Conservation (phyloP, 2,888 invertebrate species). For the Eulithis testata region DNA sequence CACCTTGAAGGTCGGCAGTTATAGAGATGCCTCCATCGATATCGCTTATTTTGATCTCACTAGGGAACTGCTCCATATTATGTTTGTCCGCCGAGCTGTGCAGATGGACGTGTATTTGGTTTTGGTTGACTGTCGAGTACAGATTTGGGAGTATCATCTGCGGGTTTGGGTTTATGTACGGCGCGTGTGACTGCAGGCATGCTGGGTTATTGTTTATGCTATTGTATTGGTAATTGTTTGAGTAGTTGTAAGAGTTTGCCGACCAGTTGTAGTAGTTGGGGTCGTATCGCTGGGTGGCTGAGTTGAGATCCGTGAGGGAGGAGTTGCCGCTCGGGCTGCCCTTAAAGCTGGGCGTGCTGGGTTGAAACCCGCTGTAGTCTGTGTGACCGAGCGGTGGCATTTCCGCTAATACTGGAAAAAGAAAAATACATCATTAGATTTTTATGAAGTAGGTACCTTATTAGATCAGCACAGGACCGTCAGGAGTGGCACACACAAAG, state of each 20-base stretch:
- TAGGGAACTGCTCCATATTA: conserved; percentile 87
- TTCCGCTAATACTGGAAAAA: conserved; percentile 83
- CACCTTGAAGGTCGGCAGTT: conserved; percentile 75
- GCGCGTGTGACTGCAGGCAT: conserved; percentile 82
- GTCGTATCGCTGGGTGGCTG: conserved; percentile 76
- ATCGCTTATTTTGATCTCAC: conserved; percentile 86
- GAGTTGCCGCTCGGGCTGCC: conserved; percentile 68
- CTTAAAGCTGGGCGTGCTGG: conserved; percentile 68
- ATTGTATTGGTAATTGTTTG: conserved; percentile 89
- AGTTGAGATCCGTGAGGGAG: conserved; percentile 77
- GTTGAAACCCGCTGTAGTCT: conserved; percentile 74
- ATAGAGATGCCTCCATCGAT: conserved; percentile 85
- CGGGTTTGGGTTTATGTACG: conserved; percentile 86
- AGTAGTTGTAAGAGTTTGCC: conserved; percentile 86
- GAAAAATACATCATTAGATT: not conserved
- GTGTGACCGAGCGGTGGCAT: conserved; percentile 73
- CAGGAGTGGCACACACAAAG: too few species aligned
- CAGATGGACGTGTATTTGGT: conserved; percentile 92
- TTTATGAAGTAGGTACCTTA: too few species aligned
- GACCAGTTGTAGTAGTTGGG: conserved; percentile 86
- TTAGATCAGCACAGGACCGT: too few species aligned
- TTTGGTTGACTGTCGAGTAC: conserved; percentile 94
- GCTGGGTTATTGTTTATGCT: conserved; percentile 83
- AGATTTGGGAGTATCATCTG: conserved; percentile 91
- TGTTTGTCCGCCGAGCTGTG: conserved; percentile 88